Percentiles rank a stretch among this genome's conserved stretches.
Conservation (phyloP, 2,888 invertebrate genomes). For the Camponotus fellah region DNA sequence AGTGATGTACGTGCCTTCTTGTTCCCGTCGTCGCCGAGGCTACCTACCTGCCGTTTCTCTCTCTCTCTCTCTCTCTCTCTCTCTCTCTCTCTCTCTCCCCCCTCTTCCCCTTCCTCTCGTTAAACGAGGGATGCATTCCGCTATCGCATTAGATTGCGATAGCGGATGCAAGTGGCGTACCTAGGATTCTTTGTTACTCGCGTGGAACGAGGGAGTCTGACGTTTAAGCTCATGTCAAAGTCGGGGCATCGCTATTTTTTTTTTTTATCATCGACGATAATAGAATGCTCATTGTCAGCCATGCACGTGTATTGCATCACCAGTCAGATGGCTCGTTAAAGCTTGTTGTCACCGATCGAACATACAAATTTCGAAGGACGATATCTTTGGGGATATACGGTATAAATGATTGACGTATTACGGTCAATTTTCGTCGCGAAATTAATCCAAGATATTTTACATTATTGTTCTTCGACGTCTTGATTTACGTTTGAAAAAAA, state of each 20-base stretch:
- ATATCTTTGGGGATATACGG: not conserved
- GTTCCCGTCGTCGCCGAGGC: conserved; percentile 42
- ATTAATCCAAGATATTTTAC: not conserved
- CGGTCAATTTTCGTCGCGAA: not conserved
- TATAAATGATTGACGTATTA: not conserved
- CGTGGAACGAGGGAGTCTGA: conserved; percentile 58
- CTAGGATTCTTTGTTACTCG: conserved; percentile 60
- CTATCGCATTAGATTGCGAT: conserved; percentile 64
- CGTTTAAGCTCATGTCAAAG: conserved; percentile 56
- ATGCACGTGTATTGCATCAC: not conserved
- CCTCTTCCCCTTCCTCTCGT: conserved; percentile 30
- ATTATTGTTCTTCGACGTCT: not conserved
- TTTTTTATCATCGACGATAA: conserved; percentile 22
- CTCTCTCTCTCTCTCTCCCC: conserved; percentile 41
- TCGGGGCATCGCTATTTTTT: conserved; percentile 11
- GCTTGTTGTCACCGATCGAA: not conserved
- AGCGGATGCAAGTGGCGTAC: conserved; percentile 59
- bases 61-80: conserved; percentile 51
- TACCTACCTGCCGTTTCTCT: conserved; percentile 48
- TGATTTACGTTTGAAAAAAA: not conserved
- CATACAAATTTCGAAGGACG: not conserved
- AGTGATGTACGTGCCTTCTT: conserved; percentile 55
- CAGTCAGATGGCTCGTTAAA: not conserved
- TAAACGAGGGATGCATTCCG: conserved; percentile 63
- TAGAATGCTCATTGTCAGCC: conserved; percentile 19